Evolutionary conservation across 2,113 vertebrate genomes (phyloP).

Genomic region (Neolamprologus brichardi): DNA sequence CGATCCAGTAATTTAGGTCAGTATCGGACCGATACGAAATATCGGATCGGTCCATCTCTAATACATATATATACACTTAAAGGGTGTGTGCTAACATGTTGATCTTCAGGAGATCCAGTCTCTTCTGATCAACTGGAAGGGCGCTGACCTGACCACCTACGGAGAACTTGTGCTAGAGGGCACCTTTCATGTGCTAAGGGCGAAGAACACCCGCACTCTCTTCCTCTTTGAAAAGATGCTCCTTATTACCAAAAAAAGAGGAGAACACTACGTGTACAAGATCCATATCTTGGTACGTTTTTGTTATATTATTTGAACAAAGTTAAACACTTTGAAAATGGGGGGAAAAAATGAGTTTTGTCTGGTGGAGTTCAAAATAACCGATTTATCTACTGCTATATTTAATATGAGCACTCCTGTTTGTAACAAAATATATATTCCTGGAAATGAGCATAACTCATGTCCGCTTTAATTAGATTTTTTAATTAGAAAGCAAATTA

Average conservation of each 20-base stretch:
- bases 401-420: neutral
- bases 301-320: neutral
- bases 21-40: too few relatives aligned
- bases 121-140: constrained; percentile 93
- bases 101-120: constrained; percentile 90
- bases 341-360: neutral
- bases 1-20: too few relatives aligned
- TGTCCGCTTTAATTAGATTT: neutral
- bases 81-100: neutral
- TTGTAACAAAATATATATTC: neutral
- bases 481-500: neutral
- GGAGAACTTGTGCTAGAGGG: constrained; percentile 94
- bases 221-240: constrained; percentile 92
- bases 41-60: too few relatives aligned
- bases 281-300: constrained; percentile 81
- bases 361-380: neutral
- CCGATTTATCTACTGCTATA: neutral
- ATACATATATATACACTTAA: neutral
- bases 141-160: constrained; percentile 85
- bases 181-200: constrained; percentile 86
- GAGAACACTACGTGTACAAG: constrained; percentile 91
- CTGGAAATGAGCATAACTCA: neutral
- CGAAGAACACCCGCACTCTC: constrained; percentile 86
- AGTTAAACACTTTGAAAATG: neutral
- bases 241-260: constrained; percentile 90